Percentiles rank a stretch among this genome's conserved stretches.
These are phyloP conservation scores for Melinaea menophilus DNA, from an alignment of 2,888 invertebrate species.

Conservation along the genomic window DNA sequence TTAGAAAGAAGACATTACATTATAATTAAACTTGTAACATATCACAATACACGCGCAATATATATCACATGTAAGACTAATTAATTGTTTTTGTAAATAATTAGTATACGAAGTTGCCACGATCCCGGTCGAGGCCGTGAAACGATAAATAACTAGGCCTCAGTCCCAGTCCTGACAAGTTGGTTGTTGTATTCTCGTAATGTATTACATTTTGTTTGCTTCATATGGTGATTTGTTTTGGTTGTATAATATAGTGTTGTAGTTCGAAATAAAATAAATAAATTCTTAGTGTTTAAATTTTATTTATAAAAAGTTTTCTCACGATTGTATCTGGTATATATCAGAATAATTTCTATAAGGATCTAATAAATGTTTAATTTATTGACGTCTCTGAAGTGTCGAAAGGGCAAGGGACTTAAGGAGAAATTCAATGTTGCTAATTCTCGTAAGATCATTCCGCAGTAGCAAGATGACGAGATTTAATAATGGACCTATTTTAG, in stretches of 20 bases:
- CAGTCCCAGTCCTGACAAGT: slow-evolving; percentile 13
- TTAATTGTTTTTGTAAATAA: neutral
- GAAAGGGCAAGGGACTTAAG: slow-evolving; percentile 12
- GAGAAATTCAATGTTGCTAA: slow-evolving; percentile 27
- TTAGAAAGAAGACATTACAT: neutral
- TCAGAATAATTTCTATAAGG: neutral
- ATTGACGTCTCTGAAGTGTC: neutral
- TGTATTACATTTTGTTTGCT: slow-evolving; percentile 9
- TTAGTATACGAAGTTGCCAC: neutral
- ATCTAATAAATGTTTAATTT: slow-evolving; percentile 1
- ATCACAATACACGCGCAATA: neutral
- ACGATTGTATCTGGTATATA: neutral
- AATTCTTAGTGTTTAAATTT: too few species aligned
- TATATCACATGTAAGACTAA: neutral
- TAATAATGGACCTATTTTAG: neutral
- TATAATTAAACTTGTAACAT: neutral
- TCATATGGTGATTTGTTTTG: too few species aligned
- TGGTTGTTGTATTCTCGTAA: slow-evolving; percentile 14
- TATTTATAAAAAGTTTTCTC: neutral
- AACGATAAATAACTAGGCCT: slow-evolving; percentile 21
- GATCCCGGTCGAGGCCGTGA: slow-evolving; percentile 18
- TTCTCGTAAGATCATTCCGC: slow-evolving; percentile 9
- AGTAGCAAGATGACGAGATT: slow-evolving; percentile 1
- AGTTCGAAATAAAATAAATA: too few species aligned
- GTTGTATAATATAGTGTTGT: too few species aligned